phyloP scores from a whole-genome alignment of 1,140 invertebrate species.

The Penaeus chinensis region DNA sequence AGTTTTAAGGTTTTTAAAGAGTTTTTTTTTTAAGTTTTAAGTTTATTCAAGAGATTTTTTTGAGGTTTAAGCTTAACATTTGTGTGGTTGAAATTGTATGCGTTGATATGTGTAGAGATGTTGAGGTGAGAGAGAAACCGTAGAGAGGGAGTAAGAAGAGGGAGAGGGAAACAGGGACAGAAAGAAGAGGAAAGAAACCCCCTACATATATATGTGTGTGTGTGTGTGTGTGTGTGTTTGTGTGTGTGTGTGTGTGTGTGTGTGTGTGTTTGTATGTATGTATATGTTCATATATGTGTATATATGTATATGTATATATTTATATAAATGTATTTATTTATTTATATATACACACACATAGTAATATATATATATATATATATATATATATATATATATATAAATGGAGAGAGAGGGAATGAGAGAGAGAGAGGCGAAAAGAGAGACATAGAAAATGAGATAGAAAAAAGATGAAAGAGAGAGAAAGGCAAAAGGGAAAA shows the following conservation, averaged over 20 bases:
- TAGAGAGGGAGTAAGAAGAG: not conserved
- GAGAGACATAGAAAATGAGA: not conserved
- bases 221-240: not conserved
- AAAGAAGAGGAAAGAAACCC: not conserved
- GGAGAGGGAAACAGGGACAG: not conserved
- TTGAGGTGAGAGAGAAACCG: not conserved
- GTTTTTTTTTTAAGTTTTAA: too few species aligned
- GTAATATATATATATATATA: not conserved
- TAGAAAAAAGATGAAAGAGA: not conserved
- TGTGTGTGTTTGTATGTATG: not conserved
- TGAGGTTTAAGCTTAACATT: not conserved
- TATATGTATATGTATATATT: constrained; percentile 1
- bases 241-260: constrained; percentile 10
- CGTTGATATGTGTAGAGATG: not conserved
- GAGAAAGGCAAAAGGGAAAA: not conserved
- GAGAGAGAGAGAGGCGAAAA: not conserved
- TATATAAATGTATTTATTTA: not conserved
- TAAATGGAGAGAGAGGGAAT: not conserved
- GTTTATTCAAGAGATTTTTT: too few species aligned
- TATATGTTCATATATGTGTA: not conserved
- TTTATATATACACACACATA: not conserved
- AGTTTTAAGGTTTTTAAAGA: not conserved
- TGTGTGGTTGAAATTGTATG: not conserved
- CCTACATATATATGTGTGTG: not conserved
- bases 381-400: not conserved